Percentiles rank a stretch among this genome's conserved stretches.
Conservation (phyloP, 1,140 invertebrate species). For the Aphaenogaster ashmeadi region DNA sequence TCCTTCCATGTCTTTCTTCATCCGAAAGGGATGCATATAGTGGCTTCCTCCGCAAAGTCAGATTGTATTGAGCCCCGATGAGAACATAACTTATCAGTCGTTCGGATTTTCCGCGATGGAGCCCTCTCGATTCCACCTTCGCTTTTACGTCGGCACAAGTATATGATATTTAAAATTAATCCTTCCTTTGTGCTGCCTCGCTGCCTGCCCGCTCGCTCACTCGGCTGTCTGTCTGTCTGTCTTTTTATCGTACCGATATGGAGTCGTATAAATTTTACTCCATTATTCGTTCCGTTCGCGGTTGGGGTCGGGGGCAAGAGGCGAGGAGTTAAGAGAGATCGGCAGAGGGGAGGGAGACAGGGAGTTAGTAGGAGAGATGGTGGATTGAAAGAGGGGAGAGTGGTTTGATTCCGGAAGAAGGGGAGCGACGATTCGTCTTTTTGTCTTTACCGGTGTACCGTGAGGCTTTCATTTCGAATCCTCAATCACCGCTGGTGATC, state of each 20-base stretch:
- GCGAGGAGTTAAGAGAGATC: conserved; percentile 59
- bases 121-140: conserved; percentile 74
- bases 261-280: conserved; percentile 86
- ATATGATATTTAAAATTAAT: conserved; percentile 87
- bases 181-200: conserved; percentile 84
- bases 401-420: conserved; percentile 61
- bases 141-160: conserved; percentile 79
- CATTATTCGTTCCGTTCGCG: conserved; percentile 80
- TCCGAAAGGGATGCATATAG: conserved; percentile 53
- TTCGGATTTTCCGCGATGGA: conserved; percentile 65
- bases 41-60: conserved; percentile 61
- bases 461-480: conserved; percentile 83
- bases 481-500: conserved; percentile 85
- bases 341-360: neutral
- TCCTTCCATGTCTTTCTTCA: conserved; percentile 44
- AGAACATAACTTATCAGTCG: conserved; percentile 78
- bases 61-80: conserved; percentile 46
- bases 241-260: conserved; percentile 86
- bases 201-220: conserved; percentile 61
- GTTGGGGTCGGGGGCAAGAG: conserved; percentile 63
- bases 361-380: conserved; percentile 39
- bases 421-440: conserved; percentile 77
- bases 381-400: conserved; percentile 25
- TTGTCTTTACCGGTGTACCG: conserved; percentile 78
- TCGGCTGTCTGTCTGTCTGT: conserved; percentile 80